phyloP scores from a whole-genome alignment of 2,888 invertebrate species.

The Drosophila mettleri region DNA sequence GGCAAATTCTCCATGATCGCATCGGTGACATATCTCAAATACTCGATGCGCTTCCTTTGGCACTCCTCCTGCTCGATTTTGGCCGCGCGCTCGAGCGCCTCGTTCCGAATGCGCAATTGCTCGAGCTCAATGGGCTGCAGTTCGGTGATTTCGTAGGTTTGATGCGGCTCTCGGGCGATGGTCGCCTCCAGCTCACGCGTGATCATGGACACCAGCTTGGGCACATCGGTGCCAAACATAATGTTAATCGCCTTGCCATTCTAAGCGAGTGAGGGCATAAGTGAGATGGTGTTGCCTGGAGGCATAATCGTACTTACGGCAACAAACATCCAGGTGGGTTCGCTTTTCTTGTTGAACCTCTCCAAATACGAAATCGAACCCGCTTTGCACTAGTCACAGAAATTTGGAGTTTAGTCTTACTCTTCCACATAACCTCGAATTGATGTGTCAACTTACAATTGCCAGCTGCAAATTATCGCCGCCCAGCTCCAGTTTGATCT shows the following conservation, averaged over 20 bases:
- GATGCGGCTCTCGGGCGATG: slow-evolving; percentile 73
- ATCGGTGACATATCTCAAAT: slow-evolving; percentile 82
- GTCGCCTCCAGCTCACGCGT: slow-evolving; percentile 89
- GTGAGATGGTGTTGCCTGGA: too few relatives aligned
- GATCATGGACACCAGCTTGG: slow-evolving; percentile 90
- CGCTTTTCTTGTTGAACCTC: slow-evolving; percentile 92
- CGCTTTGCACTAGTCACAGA: slow-evolving; percentile 86
- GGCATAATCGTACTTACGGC: slow-evolving; percentile 89
- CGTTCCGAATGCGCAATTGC: slow-evolving; percentile 70
- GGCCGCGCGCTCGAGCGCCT: slow-evolving; percentile 69
- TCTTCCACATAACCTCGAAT: background rate
- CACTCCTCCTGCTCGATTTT: slow-evolving; percentile 78
- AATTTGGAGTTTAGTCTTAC: background rate
- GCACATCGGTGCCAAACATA: slow-evolving; percentile 94
- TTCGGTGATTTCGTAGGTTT: slow-evolving; percentile 85
- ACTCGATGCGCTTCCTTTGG: slow-evolving; percentile 76
- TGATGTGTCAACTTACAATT: slow-evolving; percentile 84
- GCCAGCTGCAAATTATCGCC: slow-evolving; percentile 92
- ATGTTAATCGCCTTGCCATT: slow-evolving; percentile 91
- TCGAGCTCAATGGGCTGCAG: slow-evolving; percentile 86
- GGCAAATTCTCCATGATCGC: slow-evolving; percentile 82
- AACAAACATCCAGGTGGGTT: slow-evolving; percentile 96
- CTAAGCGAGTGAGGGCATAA: slow-evolving; percentile 86
- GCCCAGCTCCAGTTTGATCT: slow-evolving; percentile 94
- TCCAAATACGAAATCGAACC: slow-evolving; percentile 91